phyloP scores from a whole-genome alignment of 2,113 vertebrate species.

The Cairina moschata region DNA sequence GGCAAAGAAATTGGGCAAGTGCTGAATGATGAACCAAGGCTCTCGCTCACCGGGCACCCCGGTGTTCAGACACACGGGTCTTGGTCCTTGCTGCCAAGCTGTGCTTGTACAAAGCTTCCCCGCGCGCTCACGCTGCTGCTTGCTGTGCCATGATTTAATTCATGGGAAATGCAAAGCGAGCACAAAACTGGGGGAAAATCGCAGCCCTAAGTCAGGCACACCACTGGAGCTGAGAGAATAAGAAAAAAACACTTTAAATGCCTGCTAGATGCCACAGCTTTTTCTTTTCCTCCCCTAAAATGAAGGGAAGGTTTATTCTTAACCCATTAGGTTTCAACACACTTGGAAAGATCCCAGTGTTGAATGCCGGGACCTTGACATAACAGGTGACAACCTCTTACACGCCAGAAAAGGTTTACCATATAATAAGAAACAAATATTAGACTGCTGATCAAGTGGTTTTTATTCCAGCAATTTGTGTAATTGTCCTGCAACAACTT shows the following conservation, averaged over 20 bases:
- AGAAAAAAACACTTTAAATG: conserved; percentile 27
- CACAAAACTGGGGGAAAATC: neutral
- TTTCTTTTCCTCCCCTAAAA: neutral
- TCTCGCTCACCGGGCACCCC: neutral
- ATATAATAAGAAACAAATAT: conserved; percentile 55
- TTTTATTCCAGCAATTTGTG: conserved; percentile 48
- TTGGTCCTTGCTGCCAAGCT: neutral
- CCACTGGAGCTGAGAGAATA: neutral
- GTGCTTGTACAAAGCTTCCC: neutral
- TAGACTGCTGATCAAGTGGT: conserved; percentile 56
- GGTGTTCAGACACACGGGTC: rapidly evolving
- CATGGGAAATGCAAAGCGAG: neutral
- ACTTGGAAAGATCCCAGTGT: conserved; percentile 25
- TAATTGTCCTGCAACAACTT: neutral
- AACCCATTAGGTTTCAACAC: conserved; percentile 23
- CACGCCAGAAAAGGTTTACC: conserved; percentile 52
- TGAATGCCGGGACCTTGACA: conserved; percentile 52
- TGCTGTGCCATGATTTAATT: neutral
- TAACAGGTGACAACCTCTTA: conserved; percentile 42
- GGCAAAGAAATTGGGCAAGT: neutral
- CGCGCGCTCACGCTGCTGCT: neutral
- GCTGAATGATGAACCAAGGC: neutral
- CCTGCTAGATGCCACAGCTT: conserved; percentile 18
- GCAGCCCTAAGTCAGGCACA: neutral
- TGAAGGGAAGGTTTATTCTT: neutral